Evolutionary conservation across 2,113 vertebrate species (phyloP).

Genomic region (Thomomys bottae): DNA sequence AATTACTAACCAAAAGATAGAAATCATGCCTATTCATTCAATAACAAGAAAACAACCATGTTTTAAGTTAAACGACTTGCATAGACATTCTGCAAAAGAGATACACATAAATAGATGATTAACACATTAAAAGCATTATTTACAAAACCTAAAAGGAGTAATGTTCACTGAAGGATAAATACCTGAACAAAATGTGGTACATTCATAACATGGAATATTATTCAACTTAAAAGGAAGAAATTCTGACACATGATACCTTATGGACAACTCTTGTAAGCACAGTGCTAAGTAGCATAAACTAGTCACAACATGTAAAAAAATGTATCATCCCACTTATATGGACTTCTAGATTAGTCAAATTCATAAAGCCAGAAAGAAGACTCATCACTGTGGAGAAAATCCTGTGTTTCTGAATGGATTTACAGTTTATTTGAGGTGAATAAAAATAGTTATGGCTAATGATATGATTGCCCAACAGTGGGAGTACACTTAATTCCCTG

Average conservation of each 20-base stretch:
- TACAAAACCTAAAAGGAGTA: background rate
- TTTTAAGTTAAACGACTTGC: background rate
- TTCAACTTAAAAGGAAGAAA: background rate
- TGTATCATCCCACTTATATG: background rate
- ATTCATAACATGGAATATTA: background rate
- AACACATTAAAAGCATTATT: slow-evolving; percentile 15
- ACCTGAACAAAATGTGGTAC: background rate
- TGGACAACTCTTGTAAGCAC: background rate
- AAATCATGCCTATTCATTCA: background rate
- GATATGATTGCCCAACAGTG: background rate
- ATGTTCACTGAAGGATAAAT: background rate
- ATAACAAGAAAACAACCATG: background rate
- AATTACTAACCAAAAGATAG: background rate
- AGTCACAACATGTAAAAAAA: background rate
- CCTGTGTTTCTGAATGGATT: background rate
- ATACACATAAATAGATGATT: background rate
- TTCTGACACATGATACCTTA: background rate
- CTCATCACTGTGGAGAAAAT: background rate
- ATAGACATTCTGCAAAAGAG: background rate
- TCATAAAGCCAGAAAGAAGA: background rate
- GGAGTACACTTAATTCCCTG: background rate
- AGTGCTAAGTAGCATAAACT: background rate
- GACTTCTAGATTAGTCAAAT: background rate
- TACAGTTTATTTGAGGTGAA: background rate
- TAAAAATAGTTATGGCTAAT: background rate